A percentile compares a stretch with the other conserved stretches of the same genome.
Evolutionary conservation across 2,113 vertebrate species (phyloP).

Genomic region (Pachypanchax playfairii): DNA sequence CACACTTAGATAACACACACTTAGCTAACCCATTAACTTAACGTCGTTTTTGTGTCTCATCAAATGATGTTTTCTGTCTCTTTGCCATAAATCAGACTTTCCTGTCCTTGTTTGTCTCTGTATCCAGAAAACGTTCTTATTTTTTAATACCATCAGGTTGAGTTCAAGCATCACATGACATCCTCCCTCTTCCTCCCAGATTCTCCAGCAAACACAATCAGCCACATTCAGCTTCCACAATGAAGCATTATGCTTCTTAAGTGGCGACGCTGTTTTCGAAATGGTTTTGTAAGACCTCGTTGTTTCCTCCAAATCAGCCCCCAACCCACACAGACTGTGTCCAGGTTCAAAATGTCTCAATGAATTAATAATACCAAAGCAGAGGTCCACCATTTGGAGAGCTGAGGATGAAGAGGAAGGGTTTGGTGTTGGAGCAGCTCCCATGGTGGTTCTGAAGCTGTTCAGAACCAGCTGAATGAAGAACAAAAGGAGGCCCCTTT

Average conservation of each 20-base stretch:
- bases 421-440: constrained; percentile 9
- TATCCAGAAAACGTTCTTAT: neutral
- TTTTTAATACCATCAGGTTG: constrained; percentile 31
- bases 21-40: constrained; percentile 51
- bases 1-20: constrained; percentile 25
- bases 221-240: constrained; percentile 76
- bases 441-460: constrained; percentile 19
- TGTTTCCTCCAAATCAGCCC: constrained; percentile 58
- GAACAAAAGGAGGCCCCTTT: constrained; percentile 2
- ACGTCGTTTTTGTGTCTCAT: too few species aligned
- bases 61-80: constrained; percentile 14
- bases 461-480: constrained; percentile 8
- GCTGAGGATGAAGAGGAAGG: constrained; percentile 12
- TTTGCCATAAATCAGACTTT: constrained; percentile 6
- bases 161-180: constrained; percentile 60
- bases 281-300: constrained; percentile 69
- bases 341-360: constrained; percentile 63
- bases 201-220: constrained; percentile 70
- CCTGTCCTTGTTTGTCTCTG: neutral
- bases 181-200: constrained; percentile 58
- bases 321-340: neutral
- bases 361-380: constrained; percentile 51
- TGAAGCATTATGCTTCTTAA: constrained; percentile 73
- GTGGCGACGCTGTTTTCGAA: constrained; percentile 50
- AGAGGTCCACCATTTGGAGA: constrained; percentile 20